These are phyloP conservation scores for Stomatorhinus walkeri DNA, from an alignment of 2,797 vertebrate species.

Conservation along the genomic window DNA sequence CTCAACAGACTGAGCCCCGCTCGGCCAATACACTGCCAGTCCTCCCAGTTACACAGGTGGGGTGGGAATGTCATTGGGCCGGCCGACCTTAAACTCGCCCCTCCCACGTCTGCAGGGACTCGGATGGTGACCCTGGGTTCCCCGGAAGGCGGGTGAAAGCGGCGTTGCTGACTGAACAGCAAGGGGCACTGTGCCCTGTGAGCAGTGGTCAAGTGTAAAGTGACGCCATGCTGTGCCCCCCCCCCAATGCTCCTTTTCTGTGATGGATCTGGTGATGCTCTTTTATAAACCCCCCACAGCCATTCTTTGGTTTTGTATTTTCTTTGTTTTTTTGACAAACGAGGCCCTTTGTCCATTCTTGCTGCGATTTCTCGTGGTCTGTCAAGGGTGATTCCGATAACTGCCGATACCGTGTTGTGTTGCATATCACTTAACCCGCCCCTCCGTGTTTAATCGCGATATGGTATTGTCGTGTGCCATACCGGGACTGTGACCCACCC, in stretches of 20 bases:
- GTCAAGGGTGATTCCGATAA: conserved; percentile 44
- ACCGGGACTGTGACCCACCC: conserved; percentile 48
- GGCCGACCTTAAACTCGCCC: conserved; percentile 9
- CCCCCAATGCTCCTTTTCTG: conserved; percentile 22
- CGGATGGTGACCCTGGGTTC: conserved; percentile 25
- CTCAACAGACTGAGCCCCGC: conserved; percentile 19
- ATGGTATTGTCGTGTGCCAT: conserved; percentile 51
- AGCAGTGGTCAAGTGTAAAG: conserved; percentile 32
- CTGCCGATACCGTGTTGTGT: conserved; percentile 45
- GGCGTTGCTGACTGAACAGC: conserved; percentile 26
- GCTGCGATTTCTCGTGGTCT: conserved; percentile 32
- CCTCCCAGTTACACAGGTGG: conserved; percentile 20
- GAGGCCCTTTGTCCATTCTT: conserved; percentile 34
- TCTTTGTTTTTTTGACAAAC: neutral
- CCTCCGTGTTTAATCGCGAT: conserved; percentile 26
- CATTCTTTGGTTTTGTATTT: neutral
- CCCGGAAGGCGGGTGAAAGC: conserved; percentile 10
- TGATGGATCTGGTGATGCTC: conserved; percentile 26
- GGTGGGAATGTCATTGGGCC: neutral
- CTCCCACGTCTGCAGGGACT: conserved; percentile 24
- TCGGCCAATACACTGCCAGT: conserved; percentile 42
- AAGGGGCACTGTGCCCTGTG: neutral
- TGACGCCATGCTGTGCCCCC: conserved; percentile 14
- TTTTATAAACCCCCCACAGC: conserved; percentile 30
- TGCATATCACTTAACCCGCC: conserved; percentile 48